phyloP scores from a whole-genome alignment of 1,140 invertebrate species.

The Ridgeia piscesae region DNA sequence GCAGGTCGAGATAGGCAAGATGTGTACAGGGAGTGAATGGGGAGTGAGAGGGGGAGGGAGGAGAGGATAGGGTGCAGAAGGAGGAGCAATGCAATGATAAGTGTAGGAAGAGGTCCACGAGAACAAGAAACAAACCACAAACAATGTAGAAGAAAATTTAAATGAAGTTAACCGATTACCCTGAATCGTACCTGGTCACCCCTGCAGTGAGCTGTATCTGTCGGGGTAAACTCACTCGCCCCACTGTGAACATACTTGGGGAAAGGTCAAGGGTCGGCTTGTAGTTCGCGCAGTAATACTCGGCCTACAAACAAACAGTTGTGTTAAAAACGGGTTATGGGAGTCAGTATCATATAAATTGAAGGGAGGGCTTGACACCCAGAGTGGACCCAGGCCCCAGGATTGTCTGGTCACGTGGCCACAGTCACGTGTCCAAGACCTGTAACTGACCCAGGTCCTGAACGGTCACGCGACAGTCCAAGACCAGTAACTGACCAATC shows the following conservation, averaged over 20 bases:
- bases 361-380: no score
- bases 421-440: no score
- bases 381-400: no score
- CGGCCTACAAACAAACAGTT: conserved; percentile 59
- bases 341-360: no score
- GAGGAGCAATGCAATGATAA: no score
- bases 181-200: background rate
- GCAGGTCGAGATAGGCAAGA: background rate
- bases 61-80: background rate
- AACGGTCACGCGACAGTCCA: no score
- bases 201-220: background rate
- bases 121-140: no score
- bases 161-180: background rate
- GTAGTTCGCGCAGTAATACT: conserved; percentile 76
- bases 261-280: conserved; percentile 73
- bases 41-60: background rate
- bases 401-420: no score
- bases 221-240: conserved; percentile 61
- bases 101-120: no score
- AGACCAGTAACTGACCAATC: no score
- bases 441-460: no score
- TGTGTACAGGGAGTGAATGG: background rate
- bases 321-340: background rate
- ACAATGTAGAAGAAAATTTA: no score
- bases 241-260: conserved; percentile 57